A percentile compares a stretch with the other conserved stretches of the same genome.
phyloP scores from a whole-genome alignment of 1,140 invertebrate species.

The Planococcus citri region DNA sequence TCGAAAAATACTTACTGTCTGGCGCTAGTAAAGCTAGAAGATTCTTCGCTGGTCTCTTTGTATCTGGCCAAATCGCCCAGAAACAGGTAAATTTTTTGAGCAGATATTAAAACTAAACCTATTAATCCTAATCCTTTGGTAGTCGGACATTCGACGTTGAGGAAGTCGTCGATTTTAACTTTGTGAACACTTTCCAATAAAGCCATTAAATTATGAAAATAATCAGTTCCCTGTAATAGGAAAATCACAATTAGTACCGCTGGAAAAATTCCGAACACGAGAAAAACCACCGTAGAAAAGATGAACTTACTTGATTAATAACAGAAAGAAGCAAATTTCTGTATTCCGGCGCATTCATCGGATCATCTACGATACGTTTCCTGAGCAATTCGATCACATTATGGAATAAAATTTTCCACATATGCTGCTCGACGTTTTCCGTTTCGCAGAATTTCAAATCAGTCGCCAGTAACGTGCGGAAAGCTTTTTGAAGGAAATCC shows the following conservation, averaged over 20 bases:
- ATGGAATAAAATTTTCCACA: slow-evolving; percentile 87
- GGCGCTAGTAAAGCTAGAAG: slow-evolving; percentile 72
- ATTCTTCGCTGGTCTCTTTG: slow-evolving; percentile 69
- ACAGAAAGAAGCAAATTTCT: slow-evolving; percentile 59
- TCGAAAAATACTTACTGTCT: slow-evolving; percentile 44
- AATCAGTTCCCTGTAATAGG: slow-evolving; percentile 46
- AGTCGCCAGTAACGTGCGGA: slow-evolving; percentile 57
- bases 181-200: slow-evolving; percentile 58
- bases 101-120: slow-evolving; percentile 63
- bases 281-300: slow-evolving; percentile 11
- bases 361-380: slow-evolving; percentile 44
- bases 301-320: background rate
- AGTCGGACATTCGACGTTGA: slow-evolving; percentile 34
- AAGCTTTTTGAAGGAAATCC: slow-evolving; percentile 51
- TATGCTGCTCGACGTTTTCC: slow-evolving; percentile 76
- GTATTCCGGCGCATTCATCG: slow-evolving; percentile 32
- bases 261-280: background rate
- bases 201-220: slow-evolving; percentile 62
- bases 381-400: slow-evolving; percentile 75
- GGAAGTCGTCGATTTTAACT: slow-evolving; percentile 54
- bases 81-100: slow-evolving; percentile 76
- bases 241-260: no score
- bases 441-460: slow-evolving; percentile 79
- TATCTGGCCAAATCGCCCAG: slow-evolving; percentile 85
- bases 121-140: slow-evolving; percentile 51